A percentile compares a stretch with the other conserved stretches of the same genome.
Conservation (phyloP, 2,888 invertebrate genomes). For the Ichneumon xanthorius region DNA sequence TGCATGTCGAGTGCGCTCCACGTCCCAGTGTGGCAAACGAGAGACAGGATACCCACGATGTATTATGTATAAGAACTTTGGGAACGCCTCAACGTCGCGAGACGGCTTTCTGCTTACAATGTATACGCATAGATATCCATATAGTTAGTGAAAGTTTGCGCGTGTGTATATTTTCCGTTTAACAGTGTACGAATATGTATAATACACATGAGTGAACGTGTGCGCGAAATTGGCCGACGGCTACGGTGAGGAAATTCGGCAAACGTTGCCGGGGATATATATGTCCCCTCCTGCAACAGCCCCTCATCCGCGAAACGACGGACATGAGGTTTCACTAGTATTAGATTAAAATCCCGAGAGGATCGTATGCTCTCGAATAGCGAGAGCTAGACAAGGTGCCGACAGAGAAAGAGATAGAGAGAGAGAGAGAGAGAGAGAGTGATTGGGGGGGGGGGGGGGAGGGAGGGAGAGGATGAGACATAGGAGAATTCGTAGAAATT, state of each 20-base stretch:
- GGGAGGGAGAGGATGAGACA: neutral
- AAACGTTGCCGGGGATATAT: constrained; percentile 56
- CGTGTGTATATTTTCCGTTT: constrained; percentile 13
- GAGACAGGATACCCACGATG: constrained; percentile 60
- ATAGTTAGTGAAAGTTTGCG: constrained; percentile 6
- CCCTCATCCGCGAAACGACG: constrained; percentile 50
- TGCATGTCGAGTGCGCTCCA: constrained; percentile 60
- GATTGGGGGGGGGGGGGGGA: neutral
- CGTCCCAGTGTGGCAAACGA: constrained; percentile 52
- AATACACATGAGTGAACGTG: constrained; percentile 51
- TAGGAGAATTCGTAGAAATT: constrained; percentile 15
- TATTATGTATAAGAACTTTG: constrained; percentile 66
- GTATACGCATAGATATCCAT: constrained; percentile 14
- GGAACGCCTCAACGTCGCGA: constrained; percentile 51
- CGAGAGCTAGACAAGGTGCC: constrained; percentile 7
- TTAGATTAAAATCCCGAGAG: constrained; percentile 64
- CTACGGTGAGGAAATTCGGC: constrained; percentile 59
- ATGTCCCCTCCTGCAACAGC: constrained; percentile 26
- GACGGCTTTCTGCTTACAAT: constrained; percentile 50
- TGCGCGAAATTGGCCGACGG: constrained; percentile 53
- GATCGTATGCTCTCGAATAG: constrained; percentile 14
- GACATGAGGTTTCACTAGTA: constrained; percentile 63
- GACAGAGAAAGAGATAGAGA: neutral
- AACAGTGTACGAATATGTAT: constrained; percentile 15
- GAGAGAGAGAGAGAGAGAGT: neutral